These are phyloP conservation scores for Microctenopoma stevenorrisi DNA, from an alignment of 2,797 vertebrate species.

Conservation along the genomic window DNA sequence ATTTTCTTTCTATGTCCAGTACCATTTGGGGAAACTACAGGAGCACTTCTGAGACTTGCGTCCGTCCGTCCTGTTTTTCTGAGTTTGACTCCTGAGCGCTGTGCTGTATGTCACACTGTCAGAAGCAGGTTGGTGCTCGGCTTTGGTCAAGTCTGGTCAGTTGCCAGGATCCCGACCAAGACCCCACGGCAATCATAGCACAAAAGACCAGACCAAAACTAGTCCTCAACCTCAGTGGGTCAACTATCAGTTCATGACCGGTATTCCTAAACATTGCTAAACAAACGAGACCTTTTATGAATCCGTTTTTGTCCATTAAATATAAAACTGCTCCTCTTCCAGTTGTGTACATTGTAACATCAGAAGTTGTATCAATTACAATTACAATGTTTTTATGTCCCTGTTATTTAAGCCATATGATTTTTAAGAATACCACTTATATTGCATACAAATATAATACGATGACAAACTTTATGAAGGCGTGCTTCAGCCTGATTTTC, in stretches of 20 bases:
- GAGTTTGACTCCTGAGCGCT: not conserved
- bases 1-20: not conserved
- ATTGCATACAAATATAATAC: not conserved
- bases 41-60: not conserved
- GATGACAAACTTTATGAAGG: not conserved
- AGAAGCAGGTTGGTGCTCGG: not conserved
- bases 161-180: conserved; percentile 26
- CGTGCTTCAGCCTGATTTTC: not conserved
- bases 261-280: not conserved
- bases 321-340: too few species aligned
- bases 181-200: not conserved
- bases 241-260: not conserved
- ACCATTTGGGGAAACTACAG: too few species aligned
- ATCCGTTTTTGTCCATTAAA: not conserved
- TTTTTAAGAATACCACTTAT: not conserved
- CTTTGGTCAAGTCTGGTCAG: conserved; percentile 3
- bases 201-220: not conserved
- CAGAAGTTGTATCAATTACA: not conserved
- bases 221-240: conserved; percentile 1
- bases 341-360: too few species aligned
- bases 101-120: not conserved
- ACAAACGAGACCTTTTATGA: not conserved
- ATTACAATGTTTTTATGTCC: not conserved
- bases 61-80: not conserved
- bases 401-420: conserved; percentile 3